These are phyloP conservation scores for Seison nebaliae DNA, from an alignment of 1,140 invertebrate genomes.

Conservation along the genomic window DNA sequence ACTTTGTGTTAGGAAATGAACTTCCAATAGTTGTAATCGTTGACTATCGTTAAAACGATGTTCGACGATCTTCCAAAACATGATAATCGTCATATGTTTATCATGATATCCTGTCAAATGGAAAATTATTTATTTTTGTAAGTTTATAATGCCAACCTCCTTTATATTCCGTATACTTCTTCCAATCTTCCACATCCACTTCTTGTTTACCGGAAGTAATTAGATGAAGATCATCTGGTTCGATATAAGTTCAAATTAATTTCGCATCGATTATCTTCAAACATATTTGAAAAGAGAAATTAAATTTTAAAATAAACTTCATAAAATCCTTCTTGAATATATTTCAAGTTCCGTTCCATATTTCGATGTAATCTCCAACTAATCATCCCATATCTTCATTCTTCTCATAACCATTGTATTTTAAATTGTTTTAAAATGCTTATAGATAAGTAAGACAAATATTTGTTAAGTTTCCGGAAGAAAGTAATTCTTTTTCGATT, in stretches of 20 bases:
- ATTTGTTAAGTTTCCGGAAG: too few relatives aligned
- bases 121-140: conserved; percentile 15
- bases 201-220: conserved; percentile 83
- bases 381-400: too few relatives aligned
- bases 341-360: conserved; percentile 72
- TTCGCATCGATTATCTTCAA: conserved; percentile 64
- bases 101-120: conserved; percentile 95
- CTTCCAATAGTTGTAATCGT: too few relatives aligned
- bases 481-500: too few relatives aligned
- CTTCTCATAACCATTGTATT: too few relatives aligned
- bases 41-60: too few relatives aligned
- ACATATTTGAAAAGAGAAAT: conserved; percentile 22
- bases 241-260: conserved; percentile 67
- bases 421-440: too few relatives aligned
- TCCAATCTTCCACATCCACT: conserved; percentile 79
- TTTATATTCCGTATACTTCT: conserved; percentile 71
- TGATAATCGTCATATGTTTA: conserved; percentile 63
- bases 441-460: too few relatives aligned
- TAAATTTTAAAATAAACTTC: conserved; percentile 37
- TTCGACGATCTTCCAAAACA: conserved; percentile 79
- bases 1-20: too few relatives aligned
- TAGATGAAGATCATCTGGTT: conserved; percentile 70
- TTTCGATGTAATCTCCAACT: conserved; percentile 72
- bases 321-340: conserved; percentile 68
- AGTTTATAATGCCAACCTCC: conserved; percentile 39